A percentile compares a stretch with the other conserved stretches of the same genome.
phyloP scores from a whole-genome alignment of 2,113 vertebrate species.

The Hippotragus niger region DNA sequence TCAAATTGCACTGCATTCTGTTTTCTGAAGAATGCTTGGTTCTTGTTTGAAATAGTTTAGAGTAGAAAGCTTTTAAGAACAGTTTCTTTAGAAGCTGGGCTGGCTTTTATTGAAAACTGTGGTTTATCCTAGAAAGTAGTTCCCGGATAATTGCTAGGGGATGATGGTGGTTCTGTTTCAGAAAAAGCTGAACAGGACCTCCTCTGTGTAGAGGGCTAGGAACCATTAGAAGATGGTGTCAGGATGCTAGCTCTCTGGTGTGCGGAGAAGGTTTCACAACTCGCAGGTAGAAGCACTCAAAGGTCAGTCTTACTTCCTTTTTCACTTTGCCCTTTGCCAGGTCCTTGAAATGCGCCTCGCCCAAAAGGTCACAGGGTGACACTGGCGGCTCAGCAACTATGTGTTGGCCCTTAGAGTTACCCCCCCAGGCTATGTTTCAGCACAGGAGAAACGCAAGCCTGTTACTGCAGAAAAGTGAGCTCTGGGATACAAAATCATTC shows the following conservation, averaged over 20 bases:
- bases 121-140: not conserved
- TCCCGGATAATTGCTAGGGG: not conserved
- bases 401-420: not conserved
- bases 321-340: not conserved
- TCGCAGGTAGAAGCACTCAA: not conserved
- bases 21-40: not conserved
- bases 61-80: slow-evolving; percentile 20
- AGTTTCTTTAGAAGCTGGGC: not conserved
- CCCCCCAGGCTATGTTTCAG: not conserved
- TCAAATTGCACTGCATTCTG: not conserved
- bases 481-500: not conserved
- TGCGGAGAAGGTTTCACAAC: not conserved
- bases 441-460: not conserved
- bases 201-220: not conserved
- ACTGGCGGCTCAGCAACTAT: not conserved
- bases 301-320: not conserved
- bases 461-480: not conserved
- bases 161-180: not conserved
- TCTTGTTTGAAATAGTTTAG: slow-evolving; percentile 24
- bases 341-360: not conserved
- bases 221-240: not conserved
- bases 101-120: not conserved
- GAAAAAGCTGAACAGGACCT: not conserved
- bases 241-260: not conserved
- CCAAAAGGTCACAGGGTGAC: not conserved